Evolutionary conservation across 2,797 vertebrate genomes (phyloP).

Genomic region (Remorina albescens): DNA sequence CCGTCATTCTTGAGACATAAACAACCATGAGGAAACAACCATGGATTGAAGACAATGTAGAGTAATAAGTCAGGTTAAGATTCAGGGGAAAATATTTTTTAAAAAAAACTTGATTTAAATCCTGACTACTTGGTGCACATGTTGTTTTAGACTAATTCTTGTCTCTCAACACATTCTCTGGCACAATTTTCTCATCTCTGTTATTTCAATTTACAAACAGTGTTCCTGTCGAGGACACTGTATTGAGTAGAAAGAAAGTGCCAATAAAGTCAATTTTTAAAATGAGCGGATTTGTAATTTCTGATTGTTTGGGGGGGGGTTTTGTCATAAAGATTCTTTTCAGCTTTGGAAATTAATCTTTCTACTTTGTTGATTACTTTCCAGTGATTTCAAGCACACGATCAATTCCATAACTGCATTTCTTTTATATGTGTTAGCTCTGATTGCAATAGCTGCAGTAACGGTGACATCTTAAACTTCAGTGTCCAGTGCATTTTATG

Average conservation of each 20-base stretch:
- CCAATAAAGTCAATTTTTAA: background rate
- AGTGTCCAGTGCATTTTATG: background rate
- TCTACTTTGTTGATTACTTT: background rate
- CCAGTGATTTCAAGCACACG: background rate
- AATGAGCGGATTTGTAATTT: background rate
- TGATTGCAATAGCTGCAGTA: background rate
- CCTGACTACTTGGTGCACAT: background rate
- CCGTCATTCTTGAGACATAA: background rate
- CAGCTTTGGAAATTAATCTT: background rate
- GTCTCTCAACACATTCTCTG: background rate
- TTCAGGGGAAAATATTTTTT: background rate
- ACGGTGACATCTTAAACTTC: background rate
- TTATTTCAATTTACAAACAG: no score
- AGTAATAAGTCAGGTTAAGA: slow-evolving; percentile 1
- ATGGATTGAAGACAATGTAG: background rate
- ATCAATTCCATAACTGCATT: background rate
- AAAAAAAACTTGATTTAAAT: background rate
- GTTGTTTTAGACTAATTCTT: background rate
- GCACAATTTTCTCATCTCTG: background rate
- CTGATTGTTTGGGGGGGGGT: background rate
- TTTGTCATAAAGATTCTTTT: background rate
- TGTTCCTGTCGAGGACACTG: no score
- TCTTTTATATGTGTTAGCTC: background rate
- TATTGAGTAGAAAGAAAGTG: background rate
- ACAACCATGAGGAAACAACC: background rate